A percentile compares a stretch with the other conserved stretches of the same genome.
Conservation (phyloP, 2,113 vertebrate species). For the Elephas maximus region DNA sequence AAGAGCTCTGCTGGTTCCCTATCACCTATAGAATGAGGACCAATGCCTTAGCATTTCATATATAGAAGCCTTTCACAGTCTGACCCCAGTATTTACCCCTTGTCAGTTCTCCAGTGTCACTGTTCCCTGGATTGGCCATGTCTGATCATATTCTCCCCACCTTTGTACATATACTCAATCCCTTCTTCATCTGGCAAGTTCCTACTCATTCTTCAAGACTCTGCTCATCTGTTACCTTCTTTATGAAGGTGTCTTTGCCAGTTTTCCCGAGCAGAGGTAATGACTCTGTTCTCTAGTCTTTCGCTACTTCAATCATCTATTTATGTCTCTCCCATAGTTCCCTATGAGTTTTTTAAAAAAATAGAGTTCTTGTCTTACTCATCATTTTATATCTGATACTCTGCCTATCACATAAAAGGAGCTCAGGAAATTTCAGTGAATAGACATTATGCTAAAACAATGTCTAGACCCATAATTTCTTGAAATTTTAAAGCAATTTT, state of each 20-base stretch:
- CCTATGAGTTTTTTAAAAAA: background rate
- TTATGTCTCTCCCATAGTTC: background rate
- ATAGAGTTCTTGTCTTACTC: background rate
- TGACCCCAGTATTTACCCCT: background rate
- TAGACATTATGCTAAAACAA: background rate
- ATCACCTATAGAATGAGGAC: background rate
- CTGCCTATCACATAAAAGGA: background rate
- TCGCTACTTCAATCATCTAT: background rate
- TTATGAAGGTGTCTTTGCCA: constrained; percentile 25
- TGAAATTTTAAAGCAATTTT: constrained; percentile 59
- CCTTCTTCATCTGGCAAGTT: background rate
- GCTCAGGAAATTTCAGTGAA: constrained; percentile 12
- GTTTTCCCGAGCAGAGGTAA: constrained; percentile 35
- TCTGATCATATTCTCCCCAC: background rate
- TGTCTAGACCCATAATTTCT: constrained; percentile 18
- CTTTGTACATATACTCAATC: background rate
- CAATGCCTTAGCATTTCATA: background rate
- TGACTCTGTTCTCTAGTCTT: constrained; percentile 11
- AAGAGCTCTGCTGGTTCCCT: constrained; percentile 3
- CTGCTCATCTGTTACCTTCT: background rate
- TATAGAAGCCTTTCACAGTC: background rate
- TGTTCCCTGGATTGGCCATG: background rate
- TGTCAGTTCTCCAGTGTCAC: background rate
- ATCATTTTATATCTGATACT: constrained; percentile 32
- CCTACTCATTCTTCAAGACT: too few species aligned